phyloP scores from a whole-genome alignment of 2,888 invertebrate species.

The Pecten maximus region DNA sequence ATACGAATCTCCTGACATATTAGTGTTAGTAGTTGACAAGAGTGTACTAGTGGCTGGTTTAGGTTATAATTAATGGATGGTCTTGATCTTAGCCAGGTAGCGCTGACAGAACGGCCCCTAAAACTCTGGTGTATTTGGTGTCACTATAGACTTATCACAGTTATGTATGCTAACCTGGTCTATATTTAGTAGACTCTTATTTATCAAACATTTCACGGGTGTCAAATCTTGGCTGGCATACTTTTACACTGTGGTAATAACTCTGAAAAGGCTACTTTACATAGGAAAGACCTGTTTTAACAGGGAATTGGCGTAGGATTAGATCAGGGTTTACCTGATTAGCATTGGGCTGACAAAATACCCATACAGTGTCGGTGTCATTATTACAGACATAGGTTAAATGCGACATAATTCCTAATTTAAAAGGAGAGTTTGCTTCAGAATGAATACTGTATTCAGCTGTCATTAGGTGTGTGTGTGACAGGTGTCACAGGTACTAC shows the following conservation, averaged over 20 bases:
- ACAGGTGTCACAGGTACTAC: neutral
- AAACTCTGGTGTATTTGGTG: slow-evolving; percentile 29
- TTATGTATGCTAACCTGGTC: neutral
- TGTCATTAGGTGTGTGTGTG: slow-evolving; percentile 14
- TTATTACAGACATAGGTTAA: neutral
- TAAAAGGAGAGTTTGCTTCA: neutral
- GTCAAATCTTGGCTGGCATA: slow-evolving; percentile 31
- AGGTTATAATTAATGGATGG: neutral
- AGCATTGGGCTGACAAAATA: neutral
- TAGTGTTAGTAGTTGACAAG: neutral
- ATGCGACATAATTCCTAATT: neutral
- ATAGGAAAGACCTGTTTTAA: neutral
- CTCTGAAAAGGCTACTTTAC: slow-evolving; percentile 4
- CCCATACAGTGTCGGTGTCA: neutral
- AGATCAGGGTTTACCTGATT: neutral
- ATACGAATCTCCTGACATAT: too few relatives aligned
- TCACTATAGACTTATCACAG: slow-evolving; percentile 12
- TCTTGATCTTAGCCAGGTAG: neutral
- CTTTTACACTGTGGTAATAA: neutral
- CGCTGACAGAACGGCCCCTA: neutral
- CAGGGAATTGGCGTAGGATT: neutral
- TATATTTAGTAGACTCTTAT: slow-evolving; percentile 33
- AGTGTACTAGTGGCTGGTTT: neutral
- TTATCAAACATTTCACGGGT: slow-evolving; percentile 32
- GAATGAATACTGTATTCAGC: slow-evolving; percentile 25